phyloP scores from a whole-genome alignment of 2,888 invertebrate species.

The Alloscopus bannaensis region DNA sequence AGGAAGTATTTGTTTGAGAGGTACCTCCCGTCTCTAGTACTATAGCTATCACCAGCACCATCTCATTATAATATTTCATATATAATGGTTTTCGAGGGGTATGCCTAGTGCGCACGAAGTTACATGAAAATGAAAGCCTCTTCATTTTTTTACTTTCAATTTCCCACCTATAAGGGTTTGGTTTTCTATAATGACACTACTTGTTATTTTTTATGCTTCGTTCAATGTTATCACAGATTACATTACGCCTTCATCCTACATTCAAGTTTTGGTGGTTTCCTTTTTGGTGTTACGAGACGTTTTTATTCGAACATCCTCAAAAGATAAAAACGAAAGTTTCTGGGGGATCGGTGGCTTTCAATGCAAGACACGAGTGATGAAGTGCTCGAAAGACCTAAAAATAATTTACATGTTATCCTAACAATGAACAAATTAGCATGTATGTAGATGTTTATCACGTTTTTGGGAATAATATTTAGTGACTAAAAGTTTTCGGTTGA shows the following conservation, averaged over 20 bases:
- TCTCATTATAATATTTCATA: slow-evolving; percentile 22
- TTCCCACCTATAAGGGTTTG: slow-evolving; percentile 36
- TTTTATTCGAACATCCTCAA: background rate
- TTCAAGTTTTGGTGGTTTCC: too few relatives aligned
- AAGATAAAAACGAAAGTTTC: slow-evolving; percentile 22
- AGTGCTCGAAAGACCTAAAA: background rate
- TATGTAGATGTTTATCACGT: background rate
- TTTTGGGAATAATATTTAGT: slow-evolving; percentile 10
- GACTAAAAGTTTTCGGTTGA: background rate
- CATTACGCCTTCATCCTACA: background rate
- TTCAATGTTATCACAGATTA: background rate
- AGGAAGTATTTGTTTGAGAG: slow-evolving; percentile 35
- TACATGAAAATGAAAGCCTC: slow-evolving; percentile 20
- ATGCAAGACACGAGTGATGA: background rate
- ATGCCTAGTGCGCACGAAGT: slow-evolving; percentile 11
- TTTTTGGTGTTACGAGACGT: background rate
- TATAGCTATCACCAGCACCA: background rate
- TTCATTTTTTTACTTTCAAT: slow-evolving; percentile 42
- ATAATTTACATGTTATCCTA: slow-evolving; percentile 13
- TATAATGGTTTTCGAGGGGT: background rate
- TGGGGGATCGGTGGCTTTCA: background rate
- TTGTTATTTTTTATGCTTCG: background rate
- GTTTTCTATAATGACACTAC: background rate
- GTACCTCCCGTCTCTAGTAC: background rate
- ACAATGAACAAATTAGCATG: background rate